Evolutionary conservation across 2,888 invertebrate species (phyloP).

Genomic region (Cheiracanthium punctorium): DNA sequence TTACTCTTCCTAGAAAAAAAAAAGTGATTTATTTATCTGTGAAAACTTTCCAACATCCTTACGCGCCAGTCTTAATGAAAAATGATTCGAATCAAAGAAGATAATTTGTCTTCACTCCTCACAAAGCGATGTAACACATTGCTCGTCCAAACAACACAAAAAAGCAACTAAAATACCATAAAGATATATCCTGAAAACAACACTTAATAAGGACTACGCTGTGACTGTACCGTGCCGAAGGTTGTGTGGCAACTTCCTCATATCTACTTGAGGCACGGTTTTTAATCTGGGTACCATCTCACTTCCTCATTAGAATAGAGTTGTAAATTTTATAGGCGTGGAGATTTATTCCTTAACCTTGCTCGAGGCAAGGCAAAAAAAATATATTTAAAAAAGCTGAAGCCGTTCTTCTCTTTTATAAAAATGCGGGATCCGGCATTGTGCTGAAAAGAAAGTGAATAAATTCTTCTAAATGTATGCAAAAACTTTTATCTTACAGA

Average conservation of each 20-base stretch:
- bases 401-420: not conserved
- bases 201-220: not conserved
- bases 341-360: not conserved
- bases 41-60: too few relatives aligned
- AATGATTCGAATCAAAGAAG: too few relatives aligned
- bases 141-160: too few relatives aligned
- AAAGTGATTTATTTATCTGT: too few relatives aligned
- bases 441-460: not conserved
- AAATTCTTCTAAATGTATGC: too few relatives aligned
- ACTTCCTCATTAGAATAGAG: conserved; percentile 13
- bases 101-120: too few relatives aligned
- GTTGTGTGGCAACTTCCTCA: not conserved
- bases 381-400: not conserved
- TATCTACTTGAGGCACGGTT: not conserved
- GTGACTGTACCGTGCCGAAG: not conserved
- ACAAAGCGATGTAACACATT: too few relatives aligned
- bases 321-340: conserved; percentile 8
- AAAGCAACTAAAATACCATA: too few relatives aligned
- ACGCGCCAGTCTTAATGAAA: too few relatives aligned
- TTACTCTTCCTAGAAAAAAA: too few relatives aligned
- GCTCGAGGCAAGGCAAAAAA: not conserved
- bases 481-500: not conserved
- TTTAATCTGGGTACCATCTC: not conserved
- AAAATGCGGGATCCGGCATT: not conserved
- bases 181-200: too few relatives aligned